phyloP scores from a whole-genome alignment of 1,140 invertebrate species.

The Cherax quadricarinatus region DNA sequence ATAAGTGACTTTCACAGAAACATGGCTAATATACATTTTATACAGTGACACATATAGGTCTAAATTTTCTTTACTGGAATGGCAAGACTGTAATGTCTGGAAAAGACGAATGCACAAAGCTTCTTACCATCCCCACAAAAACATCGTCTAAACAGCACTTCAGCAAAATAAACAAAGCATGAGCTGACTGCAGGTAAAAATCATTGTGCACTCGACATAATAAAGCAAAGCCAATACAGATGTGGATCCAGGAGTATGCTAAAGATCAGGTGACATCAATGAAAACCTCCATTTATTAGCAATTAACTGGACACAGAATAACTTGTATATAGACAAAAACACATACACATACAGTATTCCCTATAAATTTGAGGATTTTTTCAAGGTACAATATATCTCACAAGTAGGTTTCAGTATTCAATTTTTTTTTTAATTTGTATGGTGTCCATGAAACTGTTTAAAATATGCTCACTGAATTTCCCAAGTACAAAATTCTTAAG shows the following conservation, averaged over 20 bases:
- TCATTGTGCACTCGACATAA: constrained; percentile 64
- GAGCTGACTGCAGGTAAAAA: constrained; percentile 33
- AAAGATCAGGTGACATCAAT: neutral
- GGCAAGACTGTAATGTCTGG: neutral
- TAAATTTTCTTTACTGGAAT: neutral
- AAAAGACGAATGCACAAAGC: constrained; percentile 62
- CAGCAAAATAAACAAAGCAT: constrained; percentile 27
- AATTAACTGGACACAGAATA: neutral
- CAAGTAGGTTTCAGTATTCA: too few species aligned
- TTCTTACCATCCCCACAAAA: constrained; percentile 17
- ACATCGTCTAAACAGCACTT: neutral
- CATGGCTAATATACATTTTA: neutral
- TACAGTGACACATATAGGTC: neutral
- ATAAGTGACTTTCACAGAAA: neutral
- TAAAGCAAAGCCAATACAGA: constrained; percentile 65
- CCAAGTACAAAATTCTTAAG: too few species aligned
- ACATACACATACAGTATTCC: too few species aligned
- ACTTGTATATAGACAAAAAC: too few species aligned
- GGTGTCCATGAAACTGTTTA: too few species aligned
- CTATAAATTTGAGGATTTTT: too few species aligned
- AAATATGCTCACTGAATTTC: too few species aligned
- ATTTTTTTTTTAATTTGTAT: neutral
- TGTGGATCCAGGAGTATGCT: constrained; percentile 45
- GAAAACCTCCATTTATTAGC: neutral
- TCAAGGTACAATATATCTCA: too few species aligned